Percentiles rank a stretch among this genome's conserved stretches.
Conservation (phyloP, 2,888 invertebrate species). For the Caenorhabditis zanzibari region DNA sequence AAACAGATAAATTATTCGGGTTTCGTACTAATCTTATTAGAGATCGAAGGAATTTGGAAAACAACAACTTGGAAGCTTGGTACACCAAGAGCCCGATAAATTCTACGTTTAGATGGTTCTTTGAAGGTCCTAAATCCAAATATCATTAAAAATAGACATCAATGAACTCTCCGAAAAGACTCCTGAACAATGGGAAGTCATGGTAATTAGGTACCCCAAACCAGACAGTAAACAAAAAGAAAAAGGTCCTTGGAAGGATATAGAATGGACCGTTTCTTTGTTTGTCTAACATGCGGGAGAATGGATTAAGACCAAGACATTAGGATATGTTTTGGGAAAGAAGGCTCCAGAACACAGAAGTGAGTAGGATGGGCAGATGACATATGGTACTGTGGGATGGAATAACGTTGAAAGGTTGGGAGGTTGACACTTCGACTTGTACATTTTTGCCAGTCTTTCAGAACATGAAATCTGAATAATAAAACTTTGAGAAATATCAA, state of each 20-base stretch:
- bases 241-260: slow-evolving; percentile 49
- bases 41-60: not conserved
- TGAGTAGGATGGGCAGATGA: not conserved
- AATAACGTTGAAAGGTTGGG: not conserved
- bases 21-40: not conserved
- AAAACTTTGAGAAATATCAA: too few species aligned
- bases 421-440: not conserved
- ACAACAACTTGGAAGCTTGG: not conserved
- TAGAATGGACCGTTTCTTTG: slow-evolving; percentile 33
- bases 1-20: not conserved
- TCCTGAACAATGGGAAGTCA: slow-evolving; percentile 24
- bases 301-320: slow-evolving; percentile 22
- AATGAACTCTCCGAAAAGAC: not conserved
- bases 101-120: too few species aligned
- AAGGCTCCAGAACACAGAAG: not conserved
- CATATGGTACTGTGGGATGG: slow-evolving; percentile 6
- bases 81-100: too few species aligned
- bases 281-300: slow-evolving; percentile 44
- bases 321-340: slow-evolving; percentile 10
- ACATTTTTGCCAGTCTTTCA: too few species aligned
- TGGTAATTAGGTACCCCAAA: slow-evolving; percentile 42
- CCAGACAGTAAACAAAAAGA: slow-evolving; percentile 26
- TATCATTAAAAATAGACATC: too few species aligned
- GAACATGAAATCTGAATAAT: too few species aligned
- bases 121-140: too few species aligned